phyloP scores from a whole-genome alignment of 2,113 vertebrate genomes.

The Labeo catla region DNA sequence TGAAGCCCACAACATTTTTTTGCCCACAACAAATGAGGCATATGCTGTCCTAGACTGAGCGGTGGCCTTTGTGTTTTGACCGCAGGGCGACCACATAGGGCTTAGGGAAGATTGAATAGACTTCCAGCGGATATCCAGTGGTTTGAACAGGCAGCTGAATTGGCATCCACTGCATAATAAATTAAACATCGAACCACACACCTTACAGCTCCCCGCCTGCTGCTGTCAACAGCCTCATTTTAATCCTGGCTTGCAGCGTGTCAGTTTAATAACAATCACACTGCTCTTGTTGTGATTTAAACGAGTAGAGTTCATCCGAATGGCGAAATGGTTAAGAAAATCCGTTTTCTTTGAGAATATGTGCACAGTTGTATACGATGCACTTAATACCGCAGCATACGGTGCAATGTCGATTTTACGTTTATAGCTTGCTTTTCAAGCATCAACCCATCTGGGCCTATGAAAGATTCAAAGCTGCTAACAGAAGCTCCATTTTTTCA shows the following conservation, averaged over 20 bases:
- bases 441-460: not conserved
- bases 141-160: constrained; percentile 65
- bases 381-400: not conserved
- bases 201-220: not conserved
- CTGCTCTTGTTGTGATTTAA: not conserved
- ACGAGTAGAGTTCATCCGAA: not conserved
- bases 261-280: not conserved
- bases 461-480: not conserved
- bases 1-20: constrained; percentile 14
- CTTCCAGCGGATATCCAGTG: constrained; percentile 67
- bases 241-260: not conserved
- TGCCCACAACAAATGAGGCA: constrained; percentile 28
- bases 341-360: no score
- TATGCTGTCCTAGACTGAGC: constrained; percentile 20
- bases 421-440: not conserved
- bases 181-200: constrained; percentile 58
- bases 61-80: constrained; percentile 33
- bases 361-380: no score
- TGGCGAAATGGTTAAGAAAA: no score
- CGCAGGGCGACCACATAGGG: constrained; percentile 47
- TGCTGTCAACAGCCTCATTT: constrained; percentile 43
- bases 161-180: constrained; percentile 38
- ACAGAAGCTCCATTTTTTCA: not conserved
- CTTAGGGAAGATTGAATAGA: constrained; percentile 60
- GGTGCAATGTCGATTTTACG: not conserved